phyloP scores from a whole-genome alignment of 2,113 vertebrate genomes.

The Poecile atricapillus region DNA sequence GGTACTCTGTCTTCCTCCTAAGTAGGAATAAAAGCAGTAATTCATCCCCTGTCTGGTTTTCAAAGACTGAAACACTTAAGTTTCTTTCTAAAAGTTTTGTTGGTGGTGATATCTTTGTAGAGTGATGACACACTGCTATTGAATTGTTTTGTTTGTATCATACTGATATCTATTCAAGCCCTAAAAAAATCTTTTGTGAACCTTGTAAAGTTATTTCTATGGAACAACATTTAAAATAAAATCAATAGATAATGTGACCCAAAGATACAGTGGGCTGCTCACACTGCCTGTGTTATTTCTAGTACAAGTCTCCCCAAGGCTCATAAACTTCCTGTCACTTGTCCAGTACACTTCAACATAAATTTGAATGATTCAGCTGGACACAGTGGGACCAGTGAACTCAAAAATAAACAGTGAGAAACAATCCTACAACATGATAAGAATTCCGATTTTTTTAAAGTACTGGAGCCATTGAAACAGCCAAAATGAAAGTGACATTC shows the following conservation, averaged over 20 bases:
- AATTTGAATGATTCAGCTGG: conserved; percentile 32
- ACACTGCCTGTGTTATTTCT: neutral
- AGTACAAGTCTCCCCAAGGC: neutral
- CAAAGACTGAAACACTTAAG: neutral
- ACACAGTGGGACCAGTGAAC: neutral
- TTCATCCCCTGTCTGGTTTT: neutral
- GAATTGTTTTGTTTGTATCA: neutral
- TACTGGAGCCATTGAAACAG: neutral
- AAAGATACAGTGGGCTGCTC: neutral
- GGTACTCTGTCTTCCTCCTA: neutral
- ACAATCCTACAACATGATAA: neutral
- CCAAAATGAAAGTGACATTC: conserved; percentile 1
- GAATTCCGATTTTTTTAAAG: neutral
- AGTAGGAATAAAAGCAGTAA: neutral
- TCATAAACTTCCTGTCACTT: neutral
- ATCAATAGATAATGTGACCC: conserved; percentile 50
- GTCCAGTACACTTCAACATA: neutral
- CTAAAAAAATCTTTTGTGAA: neutral
- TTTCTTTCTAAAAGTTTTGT: neutral
- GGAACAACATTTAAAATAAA: conserved; percentile 17
- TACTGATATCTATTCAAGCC: neutral
- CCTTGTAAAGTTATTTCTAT: neutral
- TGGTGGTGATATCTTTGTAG: neutral
- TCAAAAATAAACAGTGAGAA: conserved; percentile 6
- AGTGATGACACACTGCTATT: neutral